Conservation (phyloP, 2,113 vertebrate species). For the Lagopus leucura region DNA sequence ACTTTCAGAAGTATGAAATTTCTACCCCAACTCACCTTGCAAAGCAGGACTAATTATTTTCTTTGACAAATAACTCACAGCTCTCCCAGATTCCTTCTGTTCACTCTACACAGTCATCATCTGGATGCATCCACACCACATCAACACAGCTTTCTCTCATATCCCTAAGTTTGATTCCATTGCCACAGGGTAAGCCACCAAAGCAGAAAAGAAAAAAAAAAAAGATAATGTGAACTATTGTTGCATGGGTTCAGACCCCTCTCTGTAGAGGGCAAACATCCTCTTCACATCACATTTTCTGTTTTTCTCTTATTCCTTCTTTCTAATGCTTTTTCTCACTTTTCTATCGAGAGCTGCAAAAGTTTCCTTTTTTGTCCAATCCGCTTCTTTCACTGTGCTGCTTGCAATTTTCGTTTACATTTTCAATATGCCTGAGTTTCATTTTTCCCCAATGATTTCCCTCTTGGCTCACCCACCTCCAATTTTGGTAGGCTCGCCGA, state of each 20-base stretch:
- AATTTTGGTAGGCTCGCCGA: conserved; percentile 1
- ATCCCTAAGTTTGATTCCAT: neutral
- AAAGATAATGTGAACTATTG: neutral
- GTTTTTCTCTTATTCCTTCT: neutral
- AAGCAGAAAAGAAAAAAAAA: neutral
- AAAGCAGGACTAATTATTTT: conserved; percentile 44
- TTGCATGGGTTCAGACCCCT: neutral
- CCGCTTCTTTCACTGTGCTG: neutral
- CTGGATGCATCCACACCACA: neutral
- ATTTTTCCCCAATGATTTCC: conserved; percentile 18
- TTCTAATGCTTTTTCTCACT: neutral
- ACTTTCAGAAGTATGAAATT: conserved; percentile 65
- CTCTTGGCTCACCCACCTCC: conserved; percentile 8
- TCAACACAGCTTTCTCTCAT: rapidly evolving
- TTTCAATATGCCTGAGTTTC: conserved; percentile 33
- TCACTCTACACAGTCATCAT: conserved; percentile 3
- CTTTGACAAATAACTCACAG: conserved; percentile 18
- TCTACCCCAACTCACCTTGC: conserved; percentile 60
- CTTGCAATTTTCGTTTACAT: conserved; percentile 37
- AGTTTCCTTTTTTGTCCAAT: neutral
- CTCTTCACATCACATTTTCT: neutral
- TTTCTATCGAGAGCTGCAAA: neutral
- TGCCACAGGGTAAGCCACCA: neutral
- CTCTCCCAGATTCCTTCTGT: neutral
- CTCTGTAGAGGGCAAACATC: neutral